These are phyloP conservation scores for Philhelius pedissequus DNA, from an alignment of 2,888 invertebrate genomes.

Conservation along the genomic window DNA sequence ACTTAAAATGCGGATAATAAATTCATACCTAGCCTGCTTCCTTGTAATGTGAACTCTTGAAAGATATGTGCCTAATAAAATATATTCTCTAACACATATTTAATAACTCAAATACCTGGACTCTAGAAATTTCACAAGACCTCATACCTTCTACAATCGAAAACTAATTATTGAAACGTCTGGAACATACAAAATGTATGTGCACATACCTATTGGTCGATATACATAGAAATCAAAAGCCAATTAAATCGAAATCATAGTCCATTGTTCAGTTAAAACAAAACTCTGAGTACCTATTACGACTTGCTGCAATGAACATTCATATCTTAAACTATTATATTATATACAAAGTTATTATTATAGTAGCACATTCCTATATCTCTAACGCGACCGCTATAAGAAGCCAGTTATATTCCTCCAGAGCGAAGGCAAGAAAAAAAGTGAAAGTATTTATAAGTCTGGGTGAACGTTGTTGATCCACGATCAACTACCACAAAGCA, in stretches of 20 bases:
- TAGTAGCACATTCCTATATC: neutral
- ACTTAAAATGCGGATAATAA: no score
- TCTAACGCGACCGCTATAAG: neutral
- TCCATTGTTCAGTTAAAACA: conserved; percentile 43
- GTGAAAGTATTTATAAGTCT: conserved; percentile 55
- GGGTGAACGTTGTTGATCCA: conserved; percentile 56
- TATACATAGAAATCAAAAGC: conserved; percentile 61
- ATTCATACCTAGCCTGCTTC: no score
- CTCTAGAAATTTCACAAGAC: no score
- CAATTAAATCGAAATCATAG: conserved; percentile 55
- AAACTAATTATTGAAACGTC: no score
- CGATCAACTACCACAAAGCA: neutral
- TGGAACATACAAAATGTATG: no score
- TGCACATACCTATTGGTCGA: no score
- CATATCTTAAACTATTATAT: neutral
- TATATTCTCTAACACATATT: no score
- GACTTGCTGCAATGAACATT: conserved; percentile 23
- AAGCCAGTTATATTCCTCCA: neutral
- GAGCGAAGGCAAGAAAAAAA: conserved; percentile 22
- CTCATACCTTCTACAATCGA: no score
- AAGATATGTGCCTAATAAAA: no score
- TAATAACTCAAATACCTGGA: no score
- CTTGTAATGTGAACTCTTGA: no score
- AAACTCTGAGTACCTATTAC: conserved; percentile 22
- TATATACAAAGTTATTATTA: neutral